A percentile compares a stretch with the other conserved stretches of the same genome.
These are phyloP conservation scores for Pissodes strobi DNA, from an alignment of 1,140 invertebrate genomes.

Conservation along the genomic window DNA sequence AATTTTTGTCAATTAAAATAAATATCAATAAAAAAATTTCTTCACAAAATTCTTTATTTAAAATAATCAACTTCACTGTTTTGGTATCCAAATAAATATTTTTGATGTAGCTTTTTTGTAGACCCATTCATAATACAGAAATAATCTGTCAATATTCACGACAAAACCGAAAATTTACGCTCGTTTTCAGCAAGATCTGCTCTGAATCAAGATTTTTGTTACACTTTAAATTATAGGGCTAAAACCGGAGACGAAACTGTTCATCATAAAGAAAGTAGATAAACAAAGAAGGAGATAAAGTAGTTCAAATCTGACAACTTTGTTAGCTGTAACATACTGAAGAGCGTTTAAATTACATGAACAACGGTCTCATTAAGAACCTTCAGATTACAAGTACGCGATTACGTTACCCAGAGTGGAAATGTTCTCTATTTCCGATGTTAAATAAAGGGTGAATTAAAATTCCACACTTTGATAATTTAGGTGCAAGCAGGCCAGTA, in stretches of 20 bases:
- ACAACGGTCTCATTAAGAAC: conserved; percentile 47
- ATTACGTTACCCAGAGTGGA: conserved; percentile 42
- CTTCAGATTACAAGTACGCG: conserved; percentile 46
- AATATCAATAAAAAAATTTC: no score
- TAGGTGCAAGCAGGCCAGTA: conserved; percentile 7
- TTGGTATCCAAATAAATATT: no score
- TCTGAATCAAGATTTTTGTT: not conserved
- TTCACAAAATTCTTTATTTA: no score
- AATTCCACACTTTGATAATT: conserved; percentile 34
- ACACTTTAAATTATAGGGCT: conserved; percentile 11
- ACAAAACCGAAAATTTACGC: no score
- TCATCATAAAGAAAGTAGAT: conserved; percentile 35
- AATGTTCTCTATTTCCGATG: conserved; percentile 16
- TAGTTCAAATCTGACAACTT: conserved; percentile 45
- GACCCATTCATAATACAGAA: no score
- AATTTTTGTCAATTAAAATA: no score
- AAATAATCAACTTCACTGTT: no score
- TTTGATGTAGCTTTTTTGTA: no score
- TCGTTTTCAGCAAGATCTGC: no score
- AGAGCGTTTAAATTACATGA: conserved; percentile 45
- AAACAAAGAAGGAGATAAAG: conserved; percentile 42
- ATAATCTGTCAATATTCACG: no score
- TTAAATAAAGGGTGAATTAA: conserved; percentile 34
- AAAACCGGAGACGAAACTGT: not conserved
- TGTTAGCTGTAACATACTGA: conserved; percentile 40